Percentiles rank a stretch among this genome's conserved stretches.
Conservation (phyloP, 2,888 invertebrate species). For the Diabrotica balteata region DNA sequence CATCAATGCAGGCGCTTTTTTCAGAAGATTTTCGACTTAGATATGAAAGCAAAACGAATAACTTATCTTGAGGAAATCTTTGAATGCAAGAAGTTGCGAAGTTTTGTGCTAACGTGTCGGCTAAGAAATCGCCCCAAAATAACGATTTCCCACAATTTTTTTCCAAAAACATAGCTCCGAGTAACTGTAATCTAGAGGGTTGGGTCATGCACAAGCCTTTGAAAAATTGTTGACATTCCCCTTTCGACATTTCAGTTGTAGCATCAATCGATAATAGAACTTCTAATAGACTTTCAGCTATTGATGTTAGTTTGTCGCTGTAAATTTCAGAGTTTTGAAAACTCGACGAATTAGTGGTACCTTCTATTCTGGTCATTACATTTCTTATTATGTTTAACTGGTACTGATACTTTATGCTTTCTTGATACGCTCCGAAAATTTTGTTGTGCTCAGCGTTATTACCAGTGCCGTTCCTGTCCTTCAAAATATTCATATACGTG, state of each 20-base stretch:
- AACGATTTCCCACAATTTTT: slow-evolving; percentile 57
- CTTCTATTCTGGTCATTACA: slow-evolving; percentile 77
- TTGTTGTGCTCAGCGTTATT: slow-evolving; percentile 60
- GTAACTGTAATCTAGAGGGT: slow-evolving; percentile 79
- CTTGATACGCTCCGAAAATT: slow-evolving; percentile 67
- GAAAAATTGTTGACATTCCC: slow-evolving; percentile 71
- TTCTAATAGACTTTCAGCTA: slow-evolving; percentile 83
- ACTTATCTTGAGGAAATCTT: slow-evolving; percentile 86
- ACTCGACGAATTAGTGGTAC: slow-evolving; percentile 44
- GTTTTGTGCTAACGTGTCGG: slow-evolving; percentile 78
- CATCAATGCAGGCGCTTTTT: slow-evolving; percentile 70
- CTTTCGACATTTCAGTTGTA: slow-evolving; percentile 53
- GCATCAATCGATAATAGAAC: slow-evolving; percentile 68
- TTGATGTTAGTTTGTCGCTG: slow-evolving; percentile 82
- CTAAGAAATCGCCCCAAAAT: slow-evolving; percentile 94
- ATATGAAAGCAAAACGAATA: slow-evolving; percentile 86
- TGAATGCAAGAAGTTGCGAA: slow-evolving; percentile 81
- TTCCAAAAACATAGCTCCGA: slow-evolving; percentile 79
- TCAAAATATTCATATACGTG: slow-evolving; percentile 72
- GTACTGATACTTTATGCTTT: slow-evolving; percentile 87
- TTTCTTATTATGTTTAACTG: slow-evolving; percentile 85
- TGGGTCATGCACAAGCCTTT: slow-evolving; percentile 78
- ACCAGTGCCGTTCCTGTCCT: slow-evolving; percentile 49
- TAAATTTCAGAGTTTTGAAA: slow-evolving; percentile 65
- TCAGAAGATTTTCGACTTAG: slow-evolving; percentile 81